phyloP scores from a whole-genome alignment of 2,888 invertebrate species.

The Ophion obscuratus region DNA sequence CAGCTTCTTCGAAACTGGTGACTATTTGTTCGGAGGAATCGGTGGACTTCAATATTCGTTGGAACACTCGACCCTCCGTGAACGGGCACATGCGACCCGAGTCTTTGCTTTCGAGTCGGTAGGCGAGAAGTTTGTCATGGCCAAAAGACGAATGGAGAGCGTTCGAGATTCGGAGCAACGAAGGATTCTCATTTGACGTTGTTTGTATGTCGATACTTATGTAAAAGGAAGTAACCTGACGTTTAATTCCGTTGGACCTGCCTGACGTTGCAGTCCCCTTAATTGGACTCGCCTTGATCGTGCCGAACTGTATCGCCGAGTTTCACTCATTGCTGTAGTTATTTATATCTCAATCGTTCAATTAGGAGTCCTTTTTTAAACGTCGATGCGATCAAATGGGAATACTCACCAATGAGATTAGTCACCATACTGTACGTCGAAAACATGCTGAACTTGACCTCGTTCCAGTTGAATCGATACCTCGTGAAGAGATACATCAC shows the following conservation, averaged over 20 bases:
- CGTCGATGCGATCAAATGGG: background rate
- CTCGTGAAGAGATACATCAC: constrained; percentile 93
- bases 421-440: constrained; percentile 94
- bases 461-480: constrained; percentile 94
- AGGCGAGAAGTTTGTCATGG: constrained; percentile 28
- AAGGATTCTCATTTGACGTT: constrained; percentile 43
- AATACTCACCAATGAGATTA: constrained; percentile 89
- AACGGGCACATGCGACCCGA: background rate
- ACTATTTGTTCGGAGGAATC: no score
- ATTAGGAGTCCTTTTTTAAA: constrained; percentile 46
- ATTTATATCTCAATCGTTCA: background rate
- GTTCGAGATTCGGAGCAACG: constrained; percentile 40
- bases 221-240: constrained; percentile 41
- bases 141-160: constrained; percentile 34
- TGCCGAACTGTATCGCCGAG: constrained; percentile 17
- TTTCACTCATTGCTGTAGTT: constrained; percentile 34
- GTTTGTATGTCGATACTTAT: constrained; percentile 15
- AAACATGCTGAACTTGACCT: constrained; percentile 94
- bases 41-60: background rate
- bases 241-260: constrained; percentile 29
- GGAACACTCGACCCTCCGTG: background rate
- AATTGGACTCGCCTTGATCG: constrained; percentile 34
- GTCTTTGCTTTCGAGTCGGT: background rate
- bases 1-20: no score
- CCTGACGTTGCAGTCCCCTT: constrained; percentile 32